Evolutionary conservation across 1,140 invertebrate genomes (phyloP), one percentile per base, ranked within the genome.

Genomic region (Oryzaephilus surinamensis): DNA sequence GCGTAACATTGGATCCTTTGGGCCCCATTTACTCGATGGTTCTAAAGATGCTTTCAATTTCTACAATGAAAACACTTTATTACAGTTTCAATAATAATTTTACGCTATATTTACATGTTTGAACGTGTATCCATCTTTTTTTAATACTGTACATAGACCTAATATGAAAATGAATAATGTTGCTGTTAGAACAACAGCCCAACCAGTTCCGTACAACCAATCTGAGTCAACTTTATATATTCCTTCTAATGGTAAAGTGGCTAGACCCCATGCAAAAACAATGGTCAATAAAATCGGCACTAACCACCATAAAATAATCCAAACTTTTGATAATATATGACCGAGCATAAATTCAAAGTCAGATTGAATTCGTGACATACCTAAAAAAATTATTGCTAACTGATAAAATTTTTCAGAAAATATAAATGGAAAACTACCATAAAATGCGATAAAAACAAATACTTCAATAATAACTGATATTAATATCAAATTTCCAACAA

Each of bases 21-120:
- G 73, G 7, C 74, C 74, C 74, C 74, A 76, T 37, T 75, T 71
- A 4, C 71, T 58, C 0, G 72, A 70, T 11, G 72, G 71, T 50
- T 65, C 67, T 29, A 74, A 62, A 11, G 72, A 68, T 28, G 68
- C 66, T 52, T 64, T 62, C 26, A 75, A 53, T 63, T 73, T 75
- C 73, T 76, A 57, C 10, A 54, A 54, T 48, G 35, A 42, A 35
- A 38, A n/a, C 4, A 11, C 4, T 7, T 16, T 12, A 36, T 12
- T 33, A 29, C 6, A 29, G 10, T n/a, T n/a, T n/a, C 2, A 45
- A 38, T 27, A 43, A 13, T 16, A 42, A 38, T 10, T 6, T 10
- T 11, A 11, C 6, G 0, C 15, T 6, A 38, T 16, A 54, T 55
- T 57, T 52, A 61, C 58, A 45, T 61, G 57, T 18, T 30, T 37